Base-by-base conservation (phyloP, 2,113 vertebrate species). In the Paedocypris sp. region DNA sequence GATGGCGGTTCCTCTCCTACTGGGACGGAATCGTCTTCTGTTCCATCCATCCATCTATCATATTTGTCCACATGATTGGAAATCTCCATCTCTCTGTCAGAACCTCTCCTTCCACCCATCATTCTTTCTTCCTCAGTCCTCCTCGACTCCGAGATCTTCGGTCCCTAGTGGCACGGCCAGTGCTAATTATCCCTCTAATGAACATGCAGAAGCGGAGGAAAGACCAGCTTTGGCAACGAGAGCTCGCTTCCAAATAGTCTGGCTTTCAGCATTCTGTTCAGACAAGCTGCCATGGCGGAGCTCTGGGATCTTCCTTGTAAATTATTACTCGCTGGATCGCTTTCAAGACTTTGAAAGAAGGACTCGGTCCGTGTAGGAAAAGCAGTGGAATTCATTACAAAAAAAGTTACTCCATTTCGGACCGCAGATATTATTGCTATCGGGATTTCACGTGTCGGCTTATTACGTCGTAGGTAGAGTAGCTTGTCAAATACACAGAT, bases 161-260 rank as follows among this genome's bases (percentile, higher is more conserved):
- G 71, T 79, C 64, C 70, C 73, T 35, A 16, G 68, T 71, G 68
- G 77, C 71, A 75, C 60, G 25, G 43, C 67, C 53, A 64, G 11
- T n/a, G 62, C 62, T 83, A 83, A 85, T 83, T 79, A 80, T 39
- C 32, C 64, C 58, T 60, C 52, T 79, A 82, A 79, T 80, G 79
- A 82, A 78, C 75, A 71, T 76, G 63, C 56, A 61, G 51, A 68
- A 63, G 66, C 67, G 69, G 52, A 79, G 66, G 71, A 51, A 52
- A 35, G 15, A 41, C 6, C 51, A 49, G 70, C 75, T 70, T 71
- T 69, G 47, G 57, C 61, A 66, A 57, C 59, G 60, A 57, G 16
- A 20, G 69, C 73, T 79, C 69, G 60, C 60, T 59, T 45, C 54
- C 49, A 72, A 68, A 52, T 45, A 67, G 67, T 69, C 71, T 68